Conservation (phyloP, 2,797 vertebrate species). For the Pyrocephalus nanus region DNA sequence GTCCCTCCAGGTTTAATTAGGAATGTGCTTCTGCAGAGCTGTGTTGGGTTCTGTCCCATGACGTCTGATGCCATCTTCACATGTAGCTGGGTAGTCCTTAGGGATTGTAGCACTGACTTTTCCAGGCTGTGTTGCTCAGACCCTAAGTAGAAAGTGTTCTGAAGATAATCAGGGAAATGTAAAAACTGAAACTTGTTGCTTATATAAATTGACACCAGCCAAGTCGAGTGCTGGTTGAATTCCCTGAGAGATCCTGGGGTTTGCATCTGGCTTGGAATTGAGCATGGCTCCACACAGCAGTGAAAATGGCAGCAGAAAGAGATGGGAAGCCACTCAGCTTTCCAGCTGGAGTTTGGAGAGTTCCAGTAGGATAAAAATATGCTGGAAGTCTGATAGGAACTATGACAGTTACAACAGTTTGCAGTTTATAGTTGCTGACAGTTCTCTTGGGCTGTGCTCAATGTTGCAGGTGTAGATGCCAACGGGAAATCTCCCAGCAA, state of each 20-base stretch:
- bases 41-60: neutral
- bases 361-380: neutral
- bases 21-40: neutral
- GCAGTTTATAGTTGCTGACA: neutral
- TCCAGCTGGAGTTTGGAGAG: neutral
- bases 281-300: neutral
- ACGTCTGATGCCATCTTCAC: neutral
- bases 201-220: neutral
- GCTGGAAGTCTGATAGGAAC: neutral
- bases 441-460: neutral
- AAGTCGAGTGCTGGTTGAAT: neutral
- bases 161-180: neutral
- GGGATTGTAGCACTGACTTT: neutral
- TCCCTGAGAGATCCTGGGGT: neutral
- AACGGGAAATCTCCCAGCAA: slow-evolving; percentile 88
- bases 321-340: neutral
- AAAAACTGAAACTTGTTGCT: neutral
- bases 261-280: neutral
- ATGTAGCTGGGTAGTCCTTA: neutral
- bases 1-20: neutral
- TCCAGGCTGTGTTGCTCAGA: neutral
- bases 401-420: neutral
- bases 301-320: slow-evolving; percentile 1
- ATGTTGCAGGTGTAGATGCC: slow-evolving; percentile 75
- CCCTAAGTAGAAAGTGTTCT: neutral